Evolutionary conservation across 2,888 invertebrate genomes (phyloP), one percentile per base, ranked within the genome.

Genomic region (Apodemia duryi): DNA sequence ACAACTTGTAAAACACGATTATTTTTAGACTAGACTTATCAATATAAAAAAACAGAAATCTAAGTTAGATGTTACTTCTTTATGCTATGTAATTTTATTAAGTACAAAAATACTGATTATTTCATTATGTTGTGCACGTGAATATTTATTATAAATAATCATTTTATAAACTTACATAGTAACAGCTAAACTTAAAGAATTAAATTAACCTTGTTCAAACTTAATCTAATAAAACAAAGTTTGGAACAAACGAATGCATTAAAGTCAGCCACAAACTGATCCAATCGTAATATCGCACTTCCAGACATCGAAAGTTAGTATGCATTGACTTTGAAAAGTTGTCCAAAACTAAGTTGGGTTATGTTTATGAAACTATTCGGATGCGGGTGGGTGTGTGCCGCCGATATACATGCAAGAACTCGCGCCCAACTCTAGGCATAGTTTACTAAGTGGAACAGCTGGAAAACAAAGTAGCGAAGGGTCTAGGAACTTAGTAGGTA

Each of bases 311-410:
- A 88, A 91, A 91, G 91, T 91, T 91, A 90, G 90, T 88, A 91
- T 91, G 91, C 91, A 90, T 91, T 91, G 91, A 91, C 91, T 91
- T 91, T 91, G 91, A 91, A 91, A 91, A 91, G 91, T 91, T 84
- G 91, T 89, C 91, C 90, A 87, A 90, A 91, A 91, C 91, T 91
- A 88, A 91, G 90, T 91, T 90, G 84, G 88, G 91, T 89, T 91
- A 91, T 91, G 91, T 91, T 91, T 91, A 91, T 91, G 91, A 88
- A 91, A 91, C 91, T 91, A 91, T 91, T 91, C 88, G 84, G 89
- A 83, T 87, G 86, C 86, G 86, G 83, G 88, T 85, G 86, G 83
- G 88, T 85, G 88, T 88, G 88, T 88, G 88, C 88, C 85, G 83
- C 85, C 90, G 85, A 90, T 90, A 91, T 88, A 91, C 88, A 90